Base-by-base conservation (phyloP, 1,140 invertebrate species). In the Aplysia californica region DNA sequence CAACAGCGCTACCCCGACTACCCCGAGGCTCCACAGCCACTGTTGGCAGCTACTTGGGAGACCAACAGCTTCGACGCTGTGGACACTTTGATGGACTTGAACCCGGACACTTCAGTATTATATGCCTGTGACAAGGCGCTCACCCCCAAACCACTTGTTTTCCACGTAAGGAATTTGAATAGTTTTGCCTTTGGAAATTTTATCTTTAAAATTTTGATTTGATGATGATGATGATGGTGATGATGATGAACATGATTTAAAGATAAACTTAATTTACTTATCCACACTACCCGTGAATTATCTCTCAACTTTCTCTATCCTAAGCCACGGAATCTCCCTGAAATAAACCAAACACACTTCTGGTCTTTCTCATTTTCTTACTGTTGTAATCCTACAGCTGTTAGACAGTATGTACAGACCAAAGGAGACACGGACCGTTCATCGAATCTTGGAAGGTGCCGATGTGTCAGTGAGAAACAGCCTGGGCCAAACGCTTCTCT, bases 31-130 rank as follows among this genome's bases (percentile, higher is more conserved):
- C 81, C 83, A 1, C 85, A 85, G 41, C 84, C 85, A 18, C 67
- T 88, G 1, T 38, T 88, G 26, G 85, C 83, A 18, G 86, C 84
- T 5, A 82, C 85, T 0, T 88, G 87, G 87, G 83, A 86, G 70
- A 81, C 80, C 0, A 82, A 85, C 72, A 83, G 77, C 31, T 82
- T 75, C 39, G 84, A 83, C 15, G 75, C 86, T 6, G 80, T 87
- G 0, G 84, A 87, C 33, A 79, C 83, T 2, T 59, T 87, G 20
- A 86, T 88, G 87, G 82, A 83, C 0, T 67, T 85, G 56, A 76
- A 83, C 15, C 83, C 85, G 0, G 67, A 88, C 76, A 84, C 84
- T 6, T 67, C 79, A 10, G 78, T 83, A 1, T 72, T 87, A 6
- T 87, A 80, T 78, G 29, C 65, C 5, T 68, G 61, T 3, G 80